Conservation (phyloP, 2,113 vertebrate species). For the Ochotona princeps region DNA sequence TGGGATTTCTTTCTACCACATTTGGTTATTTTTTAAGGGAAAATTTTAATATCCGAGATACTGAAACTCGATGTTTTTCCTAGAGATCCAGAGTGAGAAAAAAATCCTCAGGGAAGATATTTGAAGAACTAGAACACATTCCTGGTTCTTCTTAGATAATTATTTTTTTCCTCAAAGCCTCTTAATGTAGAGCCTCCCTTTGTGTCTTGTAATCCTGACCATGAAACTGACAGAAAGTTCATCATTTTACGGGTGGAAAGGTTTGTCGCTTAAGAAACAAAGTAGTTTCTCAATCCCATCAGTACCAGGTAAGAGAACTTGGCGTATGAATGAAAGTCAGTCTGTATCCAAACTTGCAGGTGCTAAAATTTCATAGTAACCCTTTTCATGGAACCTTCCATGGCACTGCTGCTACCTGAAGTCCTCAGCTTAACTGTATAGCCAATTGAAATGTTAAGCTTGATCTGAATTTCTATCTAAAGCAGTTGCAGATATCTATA, state of each 20-base stretch:
- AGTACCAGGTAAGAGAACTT: neutral
- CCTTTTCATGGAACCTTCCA: no score
- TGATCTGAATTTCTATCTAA: neutral
- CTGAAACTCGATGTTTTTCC: neutral
- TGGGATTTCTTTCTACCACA: neutral
- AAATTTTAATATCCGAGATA: neutral
- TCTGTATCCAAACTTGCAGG: neutral
- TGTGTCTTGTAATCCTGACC: neutral
- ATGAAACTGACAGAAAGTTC: neutral
- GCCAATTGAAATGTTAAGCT: neutral
- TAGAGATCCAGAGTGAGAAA: neutral
- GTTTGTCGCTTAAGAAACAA: neutral
- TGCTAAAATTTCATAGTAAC: neutral
- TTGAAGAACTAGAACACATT: neutral
- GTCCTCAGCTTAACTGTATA: neutral
- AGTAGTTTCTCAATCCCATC: no score
- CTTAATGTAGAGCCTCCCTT: neutral
- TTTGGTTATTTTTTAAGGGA: neutral
- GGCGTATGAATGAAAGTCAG: neutral
- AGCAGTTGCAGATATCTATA: neutral
- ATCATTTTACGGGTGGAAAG: neutral
- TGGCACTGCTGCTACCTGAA: neutral
- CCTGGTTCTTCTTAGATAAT: neutral
- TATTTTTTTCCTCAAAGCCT: neutral
- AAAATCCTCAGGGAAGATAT: neutral